These are phyloP conservation scores for Epizoanthus illoricatus DNA, from an alignment of 92 coral and sea anemone genomes.

Conservation along the genomic window DNA sequence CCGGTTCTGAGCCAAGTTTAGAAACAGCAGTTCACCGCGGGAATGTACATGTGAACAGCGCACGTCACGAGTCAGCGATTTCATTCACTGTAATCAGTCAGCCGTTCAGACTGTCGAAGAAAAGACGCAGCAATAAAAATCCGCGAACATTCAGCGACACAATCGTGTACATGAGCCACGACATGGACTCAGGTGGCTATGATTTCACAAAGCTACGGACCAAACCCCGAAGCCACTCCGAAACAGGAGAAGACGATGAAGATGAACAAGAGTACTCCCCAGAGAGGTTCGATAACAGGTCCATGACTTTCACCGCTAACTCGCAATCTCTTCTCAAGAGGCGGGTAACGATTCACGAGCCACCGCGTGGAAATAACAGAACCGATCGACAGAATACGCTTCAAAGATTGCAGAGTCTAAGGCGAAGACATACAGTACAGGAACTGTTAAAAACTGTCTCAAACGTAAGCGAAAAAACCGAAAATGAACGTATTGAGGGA, in stretches of 20 bases:
- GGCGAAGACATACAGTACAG: constrained; percentile 53
- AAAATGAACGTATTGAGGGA: constrained; percentile 64
- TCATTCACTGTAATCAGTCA: constrained; percentile 3
- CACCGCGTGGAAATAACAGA: constrained; percentile 11
- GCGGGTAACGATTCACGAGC: constrained; percentile 34
- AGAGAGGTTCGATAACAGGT: neutral
- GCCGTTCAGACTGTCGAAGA: constrained; percentile 15
- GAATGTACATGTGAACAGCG: neutral
- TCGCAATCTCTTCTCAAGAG: constrained; percentile 16
- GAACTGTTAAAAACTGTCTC: constrained; percentile 58
- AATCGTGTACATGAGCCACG: neutral
- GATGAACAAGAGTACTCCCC: neutral
- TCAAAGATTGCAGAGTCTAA: constrained; percentile 26
- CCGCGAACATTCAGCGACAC: neutral
- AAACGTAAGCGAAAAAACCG: constrained; percentile 62
- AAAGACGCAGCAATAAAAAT: neutral
- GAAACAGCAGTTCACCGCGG: constrained; percentile 1
- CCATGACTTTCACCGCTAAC: neutral
- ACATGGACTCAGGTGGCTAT: constrained; percentile 22
- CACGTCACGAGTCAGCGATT: constrained; percentile 37
- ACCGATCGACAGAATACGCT: constrained; percentile 41
- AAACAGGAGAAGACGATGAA: neutral
- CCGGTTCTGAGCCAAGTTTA: constrained; percentile 18
- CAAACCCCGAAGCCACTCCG: constrained; percentile 6
- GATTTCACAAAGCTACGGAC: constrained; percentile 23